Conservation (phyloP, 2,888 invertebrate genomes). For the Callyntrura guangdongensis region DNA sequence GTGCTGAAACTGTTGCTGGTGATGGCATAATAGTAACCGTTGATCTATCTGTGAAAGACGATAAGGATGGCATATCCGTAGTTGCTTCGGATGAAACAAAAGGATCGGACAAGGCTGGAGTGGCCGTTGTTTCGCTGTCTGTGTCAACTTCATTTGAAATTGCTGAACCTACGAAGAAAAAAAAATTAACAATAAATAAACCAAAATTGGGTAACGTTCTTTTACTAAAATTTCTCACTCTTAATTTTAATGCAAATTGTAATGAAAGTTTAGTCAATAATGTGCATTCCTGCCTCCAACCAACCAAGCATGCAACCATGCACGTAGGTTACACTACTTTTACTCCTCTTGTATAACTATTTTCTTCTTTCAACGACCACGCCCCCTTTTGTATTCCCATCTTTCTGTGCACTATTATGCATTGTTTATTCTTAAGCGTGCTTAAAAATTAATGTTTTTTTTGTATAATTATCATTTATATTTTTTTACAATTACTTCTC, state of each 20-base stretch:
- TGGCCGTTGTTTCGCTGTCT: constrained; percentile 49
- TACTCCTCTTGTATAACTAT: too few relatives aligned
- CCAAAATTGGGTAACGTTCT: too few relatives aligned
- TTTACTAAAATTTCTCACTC: too few relatives aligned
- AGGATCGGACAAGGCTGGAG: constrained; percentile 57
- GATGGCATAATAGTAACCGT: constrained; percentile 65
- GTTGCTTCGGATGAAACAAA: neutral
- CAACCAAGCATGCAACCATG: constrained; percentile 55
- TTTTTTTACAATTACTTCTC: neutral
- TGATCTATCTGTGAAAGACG: constrained; percentile 10
- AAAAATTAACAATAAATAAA: constrained; percentile 80
- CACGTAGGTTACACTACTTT: neutral
- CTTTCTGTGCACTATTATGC: constrained; percentile 27
- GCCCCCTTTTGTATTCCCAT: constrained; percentile 51
- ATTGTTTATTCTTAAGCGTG: neutral
- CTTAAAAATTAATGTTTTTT: neutral
- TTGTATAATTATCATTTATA: too few relatives aligned
- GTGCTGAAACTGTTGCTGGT: constrained; percentile 45
- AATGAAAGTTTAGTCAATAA: constrained; percentile 27
- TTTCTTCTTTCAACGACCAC: neutral
- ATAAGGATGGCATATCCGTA: neutral
- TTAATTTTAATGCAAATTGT: constrained; percentile 31
- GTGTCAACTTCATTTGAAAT: constrained; percentile 61
- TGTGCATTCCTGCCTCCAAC: too few relatives aligned
- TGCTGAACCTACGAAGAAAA: constrained; percentile 33